Conservation (phyloP, 2,888 invertebrate genomes). For the Orchestes rusci region DNA sequence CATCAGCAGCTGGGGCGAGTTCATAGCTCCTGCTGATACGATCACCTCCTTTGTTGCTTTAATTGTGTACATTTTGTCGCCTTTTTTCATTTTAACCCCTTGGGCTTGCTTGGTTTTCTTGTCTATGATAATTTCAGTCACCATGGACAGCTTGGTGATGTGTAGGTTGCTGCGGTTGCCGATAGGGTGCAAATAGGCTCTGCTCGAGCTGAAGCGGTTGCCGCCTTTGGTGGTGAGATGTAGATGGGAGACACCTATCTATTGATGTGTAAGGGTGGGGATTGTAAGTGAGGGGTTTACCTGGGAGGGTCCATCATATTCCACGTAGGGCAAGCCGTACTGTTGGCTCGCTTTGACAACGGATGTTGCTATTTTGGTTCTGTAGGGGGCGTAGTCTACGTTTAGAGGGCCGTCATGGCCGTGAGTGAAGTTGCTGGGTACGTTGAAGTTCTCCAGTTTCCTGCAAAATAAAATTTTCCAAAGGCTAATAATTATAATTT, state of each 20-base stretch:
- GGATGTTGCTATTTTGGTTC: slow-evolving; percentile 52
- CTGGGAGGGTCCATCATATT: slow-evolving; percentile 58
- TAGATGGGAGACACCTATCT: slow-evolving; percentile 48
- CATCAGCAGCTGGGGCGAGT: too few species aligned
- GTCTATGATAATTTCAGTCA: slow-evolving; percentile 43
- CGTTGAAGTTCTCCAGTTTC: neutral
- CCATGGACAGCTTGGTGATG: slow-evolving; percentile 47
- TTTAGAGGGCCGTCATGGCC: slow-evolving; percentile 40
- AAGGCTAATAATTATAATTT: too few species aligned
- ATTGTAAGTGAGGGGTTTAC: too few species aligned
- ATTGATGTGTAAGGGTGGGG: slow-evolving; percentile 23
- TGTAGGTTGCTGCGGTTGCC: slow-evolving; percentile 47
- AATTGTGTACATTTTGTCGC: too few species aligned
- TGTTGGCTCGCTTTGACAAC: slow-evolving; percentile 57
- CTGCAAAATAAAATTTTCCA: neutral
- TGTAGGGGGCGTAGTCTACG: slow-evolving; percentile 51
- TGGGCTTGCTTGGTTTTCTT: too few species aligned
- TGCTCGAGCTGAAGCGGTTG: slow-evolving; percentile 45
- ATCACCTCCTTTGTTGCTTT: too few species aligned
- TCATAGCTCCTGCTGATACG: too few species aligned
- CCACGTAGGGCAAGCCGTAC: slow-evolving; percentile 55
- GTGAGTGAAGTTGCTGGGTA: neutral
- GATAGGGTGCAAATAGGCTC: slow-evolving; percentile 47
- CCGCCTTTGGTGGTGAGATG: slow-evolving; percentile 49
- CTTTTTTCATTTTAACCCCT: too few species aligned